These are phyloP conservation scores for Danio tinwini DNA, from an alignment of 2,797 vertebrate species.

Conservation along the genomic window DNA sequence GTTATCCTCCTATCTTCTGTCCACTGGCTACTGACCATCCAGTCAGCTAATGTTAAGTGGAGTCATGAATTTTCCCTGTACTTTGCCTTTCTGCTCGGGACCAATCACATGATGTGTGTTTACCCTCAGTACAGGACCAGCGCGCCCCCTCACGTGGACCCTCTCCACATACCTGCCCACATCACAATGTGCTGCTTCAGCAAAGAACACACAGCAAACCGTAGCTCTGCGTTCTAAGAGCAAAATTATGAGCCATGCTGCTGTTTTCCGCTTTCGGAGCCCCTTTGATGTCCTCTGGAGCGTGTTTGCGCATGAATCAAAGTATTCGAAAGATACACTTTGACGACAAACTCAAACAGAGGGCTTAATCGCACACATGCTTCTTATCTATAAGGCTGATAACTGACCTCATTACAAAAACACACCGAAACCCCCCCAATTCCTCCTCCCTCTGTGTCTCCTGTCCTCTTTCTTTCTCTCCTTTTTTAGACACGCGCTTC, in stretches of 20 bases:
- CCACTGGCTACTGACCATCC: background rate
- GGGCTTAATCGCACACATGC: constrained; percentile 36
- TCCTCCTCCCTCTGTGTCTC: constrained; percentile 54
- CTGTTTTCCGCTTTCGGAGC: background rate
- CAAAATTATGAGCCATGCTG: constrained; percentile 34
- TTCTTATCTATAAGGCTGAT: constrained; percentile 59
- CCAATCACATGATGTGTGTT: constrained; percentile 50
- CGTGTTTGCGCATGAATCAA: constrained; percentile 27
- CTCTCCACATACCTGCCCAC: constrained; percentile 39
- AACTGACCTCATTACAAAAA: constrained; percentile 69
- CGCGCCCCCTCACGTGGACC: constrained; percentile 24
- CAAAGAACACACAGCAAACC: constrained; percentile 46
- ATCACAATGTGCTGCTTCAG: constrained; percentile 51
- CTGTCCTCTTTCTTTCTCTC: constrained; percentile 62
- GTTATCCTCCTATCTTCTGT: background rate
- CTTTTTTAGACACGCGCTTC: constrained; percentile 67
- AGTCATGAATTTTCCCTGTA: constrained; percentile 25
- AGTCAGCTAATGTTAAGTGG: constrained; percentile 11
- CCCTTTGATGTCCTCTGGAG: constrained; percentile 26
- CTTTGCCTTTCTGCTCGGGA: constrained; percentile 32
- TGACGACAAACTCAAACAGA: constrained; percentile 39
- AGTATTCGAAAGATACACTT: constrained; percentile 50
- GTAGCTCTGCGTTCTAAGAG: constrained; percentile 29
- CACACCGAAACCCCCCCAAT: constrained; percentile 60
- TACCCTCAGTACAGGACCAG: constrained; percentile 28